These are phyloP conservation scores for Trichopoda pennipes DNA, from an alignment of 2,888 invertebrate genomes.

Conservation along the genomic window DNA sequence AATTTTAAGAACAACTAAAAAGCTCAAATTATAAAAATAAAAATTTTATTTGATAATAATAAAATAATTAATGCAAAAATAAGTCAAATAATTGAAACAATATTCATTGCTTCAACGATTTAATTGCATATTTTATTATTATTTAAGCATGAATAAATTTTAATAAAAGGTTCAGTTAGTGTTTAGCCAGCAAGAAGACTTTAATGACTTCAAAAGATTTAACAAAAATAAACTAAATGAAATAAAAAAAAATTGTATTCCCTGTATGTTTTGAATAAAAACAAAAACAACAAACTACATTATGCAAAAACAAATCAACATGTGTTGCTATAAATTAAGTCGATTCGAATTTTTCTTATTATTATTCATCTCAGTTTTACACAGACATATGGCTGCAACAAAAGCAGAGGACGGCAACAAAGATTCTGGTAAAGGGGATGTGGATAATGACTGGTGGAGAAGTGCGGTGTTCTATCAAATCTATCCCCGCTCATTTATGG, in stretches of 20 bases:
- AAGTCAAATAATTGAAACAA: conserved; percentile 23
- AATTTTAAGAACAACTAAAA: conserved; percentile 45
- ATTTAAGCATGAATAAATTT: conserved; percentile 61
- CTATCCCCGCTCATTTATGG: conserved; percentile 90
- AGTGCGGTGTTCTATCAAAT: conserved; percentile 89
- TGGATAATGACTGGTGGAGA: conserved; percentile 87
- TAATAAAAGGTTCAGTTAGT: conserved; percentile 51
- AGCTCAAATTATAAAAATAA: conserved; percentile 12
- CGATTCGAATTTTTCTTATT: conserved; percentile 33
- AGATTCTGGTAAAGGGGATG: conserved; percentile 72
- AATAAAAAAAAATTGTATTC: background rate
- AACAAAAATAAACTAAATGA: background rate
- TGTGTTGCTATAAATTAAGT: conserved; percentile 38
- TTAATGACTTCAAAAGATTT: conserved; percentile 24
- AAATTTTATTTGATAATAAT: conserved; percentile 34
- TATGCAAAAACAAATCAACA: conserved; percentile 39
- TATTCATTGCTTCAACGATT: background rate
- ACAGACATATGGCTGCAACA: conserved; percentile 39
- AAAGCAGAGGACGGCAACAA: background rate
- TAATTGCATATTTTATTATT: conserved; percentile 28
- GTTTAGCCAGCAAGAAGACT: conserved; percentile 13
- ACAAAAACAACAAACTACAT: conserved; percentile 8
- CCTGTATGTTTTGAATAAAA: conserved; percentile 7
- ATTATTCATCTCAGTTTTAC: conserved; percentile 39
- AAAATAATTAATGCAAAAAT: conserved; percentile 43